Percentiles rank a stretch among this genome's conserved stretches.
Evolutionary conservation across 2,113 vertebrate species (phyloP).

Genomic region (Orycteropus afer): DNA sequence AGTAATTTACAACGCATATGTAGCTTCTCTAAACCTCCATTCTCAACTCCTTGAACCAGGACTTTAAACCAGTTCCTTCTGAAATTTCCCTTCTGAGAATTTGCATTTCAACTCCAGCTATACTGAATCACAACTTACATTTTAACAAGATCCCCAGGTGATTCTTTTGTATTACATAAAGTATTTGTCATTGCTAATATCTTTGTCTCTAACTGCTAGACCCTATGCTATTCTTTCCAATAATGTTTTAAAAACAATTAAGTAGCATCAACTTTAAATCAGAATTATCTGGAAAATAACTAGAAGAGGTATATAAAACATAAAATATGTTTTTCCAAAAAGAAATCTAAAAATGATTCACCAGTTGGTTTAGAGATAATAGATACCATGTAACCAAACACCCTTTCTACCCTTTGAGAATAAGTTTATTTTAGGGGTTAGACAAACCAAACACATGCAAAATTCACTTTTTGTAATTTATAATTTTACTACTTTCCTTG

Average conservation of each 20-base stretch:
- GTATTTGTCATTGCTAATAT: no score
- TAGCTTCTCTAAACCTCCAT: neutral
- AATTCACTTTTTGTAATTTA: conserved; percentile 46
- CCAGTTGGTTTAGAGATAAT: conserved; percentile 22
- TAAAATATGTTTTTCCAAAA: conserved; percentile 9
- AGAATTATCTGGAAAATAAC: conserved; percentile 38
- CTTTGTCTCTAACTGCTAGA: neutral
- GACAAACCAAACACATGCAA: neutral
- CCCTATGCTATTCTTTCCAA: neutral
- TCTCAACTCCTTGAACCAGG: neutral
- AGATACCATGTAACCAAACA: neutral
- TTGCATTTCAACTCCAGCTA: neutral
- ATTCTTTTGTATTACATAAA: no score
- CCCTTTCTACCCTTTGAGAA: neutral
- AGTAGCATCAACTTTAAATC: conserved; percentile 1
- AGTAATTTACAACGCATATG: no score
- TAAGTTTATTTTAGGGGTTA: neutral
- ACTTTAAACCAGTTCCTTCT: no score
- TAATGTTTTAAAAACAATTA: conserved; percentile 7
- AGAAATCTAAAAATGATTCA: conserved; percentile 32
- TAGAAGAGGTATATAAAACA: neutral
- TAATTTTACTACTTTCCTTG: conserved; percentile 15
- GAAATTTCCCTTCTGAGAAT: neutral
- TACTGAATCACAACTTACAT: no score
- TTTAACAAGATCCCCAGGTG: neutral